Conservation (phyloP, 2,113 vertebrate genomes). For the Todiramphus saurophagus region DNA sequence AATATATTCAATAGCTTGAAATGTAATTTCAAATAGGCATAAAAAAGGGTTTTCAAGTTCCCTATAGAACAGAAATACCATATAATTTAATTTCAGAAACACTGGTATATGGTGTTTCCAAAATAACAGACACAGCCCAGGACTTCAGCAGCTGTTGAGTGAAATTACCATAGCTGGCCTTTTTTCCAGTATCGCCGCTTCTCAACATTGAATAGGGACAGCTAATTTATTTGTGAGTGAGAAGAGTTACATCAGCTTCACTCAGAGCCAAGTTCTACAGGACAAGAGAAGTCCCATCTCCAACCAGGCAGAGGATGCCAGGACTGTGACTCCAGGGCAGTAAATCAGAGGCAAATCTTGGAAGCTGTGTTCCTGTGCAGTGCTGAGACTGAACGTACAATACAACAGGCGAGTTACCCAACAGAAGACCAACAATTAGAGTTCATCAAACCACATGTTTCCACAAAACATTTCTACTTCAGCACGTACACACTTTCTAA, state of each 20-base stretch:
- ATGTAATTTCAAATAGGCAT: neutral
- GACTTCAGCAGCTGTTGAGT: neutral
- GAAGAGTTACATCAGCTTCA: neutral
- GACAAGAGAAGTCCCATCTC: neutral
- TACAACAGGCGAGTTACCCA: neutral
- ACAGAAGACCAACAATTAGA: neutral
- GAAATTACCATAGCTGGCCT: neutral
- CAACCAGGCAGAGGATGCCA: neutral
- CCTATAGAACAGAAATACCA: neutral
- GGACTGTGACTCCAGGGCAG: neutral
- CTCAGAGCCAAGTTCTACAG: neutral
- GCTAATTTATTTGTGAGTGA: neutral
- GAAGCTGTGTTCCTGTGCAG: neutral
- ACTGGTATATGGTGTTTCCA: neutral
- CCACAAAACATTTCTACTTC: neutral
- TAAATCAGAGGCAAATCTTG: neutral
- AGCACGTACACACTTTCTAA: neutral
- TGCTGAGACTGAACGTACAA: accelerated
- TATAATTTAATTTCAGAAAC: neutral
- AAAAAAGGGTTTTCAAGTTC: neutral
- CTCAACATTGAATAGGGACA: neutral
- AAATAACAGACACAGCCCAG: neutral
- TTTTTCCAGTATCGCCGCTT: neutral
- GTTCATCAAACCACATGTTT: neutral
- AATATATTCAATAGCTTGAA: neutral